Conservation (phyloP, 2,888 invertebrate genomes). For the Suillia variegata region DNA sequence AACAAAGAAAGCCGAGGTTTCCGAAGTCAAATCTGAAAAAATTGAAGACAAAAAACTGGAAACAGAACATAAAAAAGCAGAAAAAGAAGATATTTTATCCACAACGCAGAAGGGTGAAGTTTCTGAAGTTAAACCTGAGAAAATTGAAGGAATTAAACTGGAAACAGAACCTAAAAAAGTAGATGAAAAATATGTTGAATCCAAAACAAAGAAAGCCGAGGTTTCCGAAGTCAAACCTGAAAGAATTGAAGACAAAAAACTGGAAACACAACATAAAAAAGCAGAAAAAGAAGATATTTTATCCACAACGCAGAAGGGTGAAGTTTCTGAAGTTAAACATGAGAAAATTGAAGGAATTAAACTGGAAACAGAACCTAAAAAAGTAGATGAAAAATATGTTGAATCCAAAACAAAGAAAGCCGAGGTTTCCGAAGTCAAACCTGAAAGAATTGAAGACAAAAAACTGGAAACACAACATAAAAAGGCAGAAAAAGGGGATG, state of each 20-base stretch:
- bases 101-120: neutral
- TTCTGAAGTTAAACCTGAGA: neutral
- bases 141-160: neutral
- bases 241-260: neutral
- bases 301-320: neutral
- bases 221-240: neutral
- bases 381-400: conserved; percentile 3
- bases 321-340: neutral
- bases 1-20: neutral
- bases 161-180: neutral
- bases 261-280: neutral
- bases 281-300: neutral
- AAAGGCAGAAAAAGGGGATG: conserved; percentile 8
- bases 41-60: neutral
- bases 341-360: neutral
- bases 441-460: conserved; percentile 31
- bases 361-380: neutral
- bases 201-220: neutral
- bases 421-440: conserved; percentile 15
- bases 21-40: neutral
- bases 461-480: conserved; percentile 14
- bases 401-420: conserved; percentile 1
- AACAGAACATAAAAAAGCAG: neutral
- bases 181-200: neutral
- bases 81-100: neutral